Evolutionary conservation across 2,113 vertebrate species (phyloP), one percentile per base, ranked within the genome.

Genomic region (Tupaia chinensis): DNA sequence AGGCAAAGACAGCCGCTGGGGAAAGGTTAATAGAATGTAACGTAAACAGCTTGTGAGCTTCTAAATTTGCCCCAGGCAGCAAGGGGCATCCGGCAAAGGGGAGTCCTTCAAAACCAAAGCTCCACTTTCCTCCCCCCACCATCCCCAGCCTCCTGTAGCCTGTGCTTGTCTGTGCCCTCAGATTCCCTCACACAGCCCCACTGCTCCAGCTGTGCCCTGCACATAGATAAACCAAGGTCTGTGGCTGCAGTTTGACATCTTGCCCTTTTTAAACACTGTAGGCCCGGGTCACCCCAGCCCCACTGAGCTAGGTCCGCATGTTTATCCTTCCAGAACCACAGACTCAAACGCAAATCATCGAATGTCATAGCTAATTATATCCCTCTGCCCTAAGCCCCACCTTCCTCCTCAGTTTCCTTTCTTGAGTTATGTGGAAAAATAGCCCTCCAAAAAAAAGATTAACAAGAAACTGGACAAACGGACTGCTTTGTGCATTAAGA

Each of bases 11-110:
- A 5, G 92, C 65, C 92, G 10, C 89, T 63, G 0, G 29, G 94
- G 54, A 96, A 96, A 91, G 58, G 77, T 72, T 87, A 86, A 95
- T 27, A 93, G 79, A 73, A 93, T 1, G 5, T 8, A 70, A 95
- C 82, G 80, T 95, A 86, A 87, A 93, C 80, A 96, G 91, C 72
- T 4, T 12, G 23, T 19, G 7, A 32, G 68, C 72, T 93, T 97
- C 87, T 91, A 83, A 95, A 91, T 72, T 44, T 87, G 53, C 10
- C 74, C 73, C 29, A 70, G 29, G 74, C 88, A 87, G 70, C 20
- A 86, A 97, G 83, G 65, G 77, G 83, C 65, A 44, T 4, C 78
- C 84, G 81, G 89, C 85, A 93, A 87, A 96, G 65, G 15, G 61
- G 34, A 93, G n/a, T 58, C 60, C 56, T 80, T 93, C 70, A 89